Percentiles rank a stretch among this genome's conserved stretches.
phyloP scores from a whole-genome alignment of 2,113 vertebrate species.

The Sander vitreus region DNA sequence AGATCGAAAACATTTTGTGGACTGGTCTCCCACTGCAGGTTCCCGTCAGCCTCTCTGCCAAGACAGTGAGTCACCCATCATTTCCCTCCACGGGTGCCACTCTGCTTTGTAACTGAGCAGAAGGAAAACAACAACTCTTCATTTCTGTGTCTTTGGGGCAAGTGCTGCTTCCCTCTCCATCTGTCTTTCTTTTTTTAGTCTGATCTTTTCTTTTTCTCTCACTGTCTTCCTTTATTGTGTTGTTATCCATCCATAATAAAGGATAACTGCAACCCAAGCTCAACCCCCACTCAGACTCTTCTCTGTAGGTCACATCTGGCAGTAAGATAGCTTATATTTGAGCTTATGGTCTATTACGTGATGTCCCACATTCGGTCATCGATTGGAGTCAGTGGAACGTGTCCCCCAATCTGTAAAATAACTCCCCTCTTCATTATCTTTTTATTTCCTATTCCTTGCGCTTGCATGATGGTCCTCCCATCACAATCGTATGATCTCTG shows the following conservation, averaged over 20 bases:
- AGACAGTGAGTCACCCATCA: slow-evolving; percentile 49
- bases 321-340: slow-evolving; percentile 51
- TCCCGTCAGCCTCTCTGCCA: slow-evolving; percentile 33
- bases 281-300: not conserved
- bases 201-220: not conserved
- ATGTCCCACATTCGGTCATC: slow-evolving; percentile 21
- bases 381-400: not conserved
- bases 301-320: slow-evolving; percentile 65
- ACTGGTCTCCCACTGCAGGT: slow-evolving; percentile 19
- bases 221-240: not conserved
- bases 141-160: slow-evolving; percentile 51
- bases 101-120: slow-evolving; percentile 37
- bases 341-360: slow-evolving; percentile 41
- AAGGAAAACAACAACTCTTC: slow-evolving; percentile 44
- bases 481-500: slow-evolving; percentile 2
- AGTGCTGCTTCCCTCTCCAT: slow-evolving; percentile 30
- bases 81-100: slow-evolving; percentile 41
- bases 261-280: not conserved
- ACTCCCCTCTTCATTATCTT: not conserved
- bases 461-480: not conserved
- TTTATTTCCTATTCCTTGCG: not conserved
- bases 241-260: slow-evolving; percentile 17
- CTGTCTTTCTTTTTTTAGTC: slow-evolving; percentile 8
- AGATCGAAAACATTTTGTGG: slow-evolving; percentile 34
- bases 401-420: not conserved